These are phyloP conservation scores for Agelastica alni DNA, from an alignment of 2,888 invertebrate species.

Conservation along the genomic window DNA sequence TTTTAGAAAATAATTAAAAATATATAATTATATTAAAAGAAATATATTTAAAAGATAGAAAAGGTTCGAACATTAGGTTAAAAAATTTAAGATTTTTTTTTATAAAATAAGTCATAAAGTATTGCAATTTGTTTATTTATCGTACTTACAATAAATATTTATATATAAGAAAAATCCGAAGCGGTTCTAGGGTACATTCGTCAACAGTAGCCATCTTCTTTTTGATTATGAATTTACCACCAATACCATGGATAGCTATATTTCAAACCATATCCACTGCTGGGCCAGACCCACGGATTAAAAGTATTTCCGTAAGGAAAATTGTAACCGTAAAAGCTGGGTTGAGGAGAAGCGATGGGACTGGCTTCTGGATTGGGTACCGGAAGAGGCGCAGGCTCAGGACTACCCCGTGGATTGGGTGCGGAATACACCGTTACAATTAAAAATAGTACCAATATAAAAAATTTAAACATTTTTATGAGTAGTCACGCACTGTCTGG, in stretches of 20 bases:
- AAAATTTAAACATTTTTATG: conserved; percentile 12
- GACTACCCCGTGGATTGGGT: conserved; percentile 7
- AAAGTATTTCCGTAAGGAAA: conserved; percentile 7
- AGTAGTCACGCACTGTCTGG: neutral
- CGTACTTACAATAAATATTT: too few species aligned
- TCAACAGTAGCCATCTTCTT: too few species aligned
- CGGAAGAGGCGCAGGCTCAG: conserved; percentile 1
- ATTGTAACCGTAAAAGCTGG: conserved; percentile 1
- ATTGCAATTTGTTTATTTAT: too few species aligned
- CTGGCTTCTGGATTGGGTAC: neutral
- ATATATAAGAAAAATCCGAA: too few species aligned
- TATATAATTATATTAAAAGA: too few species aligned
- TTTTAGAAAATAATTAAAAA: too few species aligned
- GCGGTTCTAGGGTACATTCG: too few species aligned
- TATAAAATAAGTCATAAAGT: too few species aligned
- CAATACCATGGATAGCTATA: conserved; percentile 15
- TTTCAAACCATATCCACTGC: conserved; percentile 3
- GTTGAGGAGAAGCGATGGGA: neutral
- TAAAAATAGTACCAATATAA: neutral
- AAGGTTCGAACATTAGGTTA: too few species aligned
- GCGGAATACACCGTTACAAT: neutral
- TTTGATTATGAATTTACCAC: conserved; percentile 9
- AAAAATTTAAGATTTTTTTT: too few species aligned
- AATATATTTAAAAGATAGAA: too few species aligned
- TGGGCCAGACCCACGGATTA: conserved; percentile 11